A percentile compares a stretch with the other conserved stretches of the same genome.
These are phyloP conservation scores for Malurus elegans DNA, from an alignment of 2,113 vertebrate species.

Conservation along the genomic window DNA sequence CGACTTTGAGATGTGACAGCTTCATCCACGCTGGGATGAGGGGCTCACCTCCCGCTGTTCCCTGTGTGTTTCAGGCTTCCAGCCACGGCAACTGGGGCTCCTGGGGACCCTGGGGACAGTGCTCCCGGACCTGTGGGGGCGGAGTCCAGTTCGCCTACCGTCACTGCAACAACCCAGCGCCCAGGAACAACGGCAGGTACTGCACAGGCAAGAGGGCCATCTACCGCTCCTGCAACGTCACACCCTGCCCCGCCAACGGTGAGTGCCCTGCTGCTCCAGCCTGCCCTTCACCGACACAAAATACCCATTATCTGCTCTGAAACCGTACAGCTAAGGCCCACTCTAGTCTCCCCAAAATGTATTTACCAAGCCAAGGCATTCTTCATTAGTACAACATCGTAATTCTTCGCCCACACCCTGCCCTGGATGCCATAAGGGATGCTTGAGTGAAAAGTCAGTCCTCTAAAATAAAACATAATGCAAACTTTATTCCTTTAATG, in stretches of 20 bases:
- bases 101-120: constrained; percentile 94
- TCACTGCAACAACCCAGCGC: constrained; percentile 94
- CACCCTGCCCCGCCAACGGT: constrained; percentile 81
- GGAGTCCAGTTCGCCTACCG: constrained; percentile 94
- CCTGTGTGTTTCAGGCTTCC: constrained; percentile 80
- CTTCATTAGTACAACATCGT: neutral
- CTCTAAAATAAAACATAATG: neutral
- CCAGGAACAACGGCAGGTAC: constrained; percentile 91
- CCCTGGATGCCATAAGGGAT: rapidly evolving
- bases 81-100: constrained; percentile 97
- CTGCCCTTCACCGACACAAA: neutral
- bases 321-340: neutral
- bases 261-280: constrained; percentile 9
- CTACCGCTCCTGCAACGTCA: constrained; percentile 89
- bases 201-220: constrained; percentile 94
- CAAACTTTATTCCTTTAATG: neutral
- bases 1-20: neutral
- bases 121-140: constrained; percentile 89
- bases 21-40: neutral
- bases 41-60: neutral
- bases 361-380: neutral
- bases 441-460: neutral
- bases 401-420: neutral
- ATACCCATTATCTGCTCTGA: neutral
- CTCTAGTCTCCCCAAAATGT: neutral